Conservation (phyloP, 2,113 vertebrate species). For the Speoplatyrhinus poulsoni region DNA sequence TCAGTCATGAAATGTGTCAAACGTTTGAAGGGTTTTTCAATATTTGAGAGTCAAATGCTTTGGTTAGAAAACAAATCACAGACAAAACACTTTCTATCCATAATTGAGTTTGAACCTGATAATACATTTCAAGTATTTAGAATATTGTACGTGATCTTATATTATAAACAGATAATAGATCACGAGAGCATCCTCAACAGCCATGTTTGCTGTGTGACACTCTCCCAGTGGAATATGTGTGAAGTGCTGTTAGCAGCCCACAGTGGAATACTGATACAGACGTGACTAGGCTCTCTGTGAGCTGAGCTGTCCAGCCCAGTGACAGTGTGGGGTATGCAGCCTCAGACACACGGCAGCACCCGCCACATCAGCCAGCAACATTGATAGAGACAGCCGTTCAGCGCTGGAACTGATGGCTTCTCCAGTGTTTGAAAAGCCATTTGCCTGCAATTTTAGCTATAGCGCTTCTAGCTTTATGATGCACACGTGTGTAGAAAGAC, state of each 20-base stretch:
- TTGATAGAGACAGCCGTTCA: conserved; percentile 71
- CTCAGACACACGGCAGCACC: conserved; percentile 36
- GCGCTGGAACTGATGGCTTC: conserved; percentile 77
- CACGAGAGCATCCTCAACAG: neutral
- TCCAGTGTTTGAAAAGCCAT: conserved; percentile 67
- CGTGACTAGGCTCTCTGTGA: conserved; percentile 30
- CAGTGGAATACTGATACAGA: conserved; percentile 59
- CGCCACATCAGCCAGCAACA: conserved; percentile 52
- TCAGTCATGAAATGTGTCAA: conserved; percentile 3
- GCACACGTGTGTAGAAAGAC: conserved; percentile 56
- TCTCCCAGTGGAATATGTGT: conserved; percentile 54
- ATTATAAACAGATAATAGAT: neutral
- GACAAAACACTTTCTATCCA: too few species aligned
- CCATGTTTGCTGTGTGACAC: conserved; percentile 42
- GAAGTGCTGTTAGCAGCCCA: conserved; percentile 52
- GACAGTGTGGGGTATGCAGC: conserved; percentile 47
- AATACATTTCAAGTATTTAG: neutral
- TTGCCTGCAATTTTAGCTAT: conserved; percentile 61
- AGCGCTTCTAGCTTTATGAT: conserved; percentile 56
- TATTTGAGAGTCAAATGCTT: conserved; percentile 2
- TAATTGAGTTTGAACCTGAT: too few species aligned
- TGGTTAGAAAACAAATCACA: neutral
- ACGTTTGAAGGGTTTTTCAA: conserved; percentile 2
- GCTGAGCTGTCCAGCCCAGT: conserved; percentile 44
- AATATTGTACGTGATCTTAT: neutral